Evolutionary conservation across 1,140 invertebrate species (phyloP).

Genomic region (Sycophila sp.): DNA sequence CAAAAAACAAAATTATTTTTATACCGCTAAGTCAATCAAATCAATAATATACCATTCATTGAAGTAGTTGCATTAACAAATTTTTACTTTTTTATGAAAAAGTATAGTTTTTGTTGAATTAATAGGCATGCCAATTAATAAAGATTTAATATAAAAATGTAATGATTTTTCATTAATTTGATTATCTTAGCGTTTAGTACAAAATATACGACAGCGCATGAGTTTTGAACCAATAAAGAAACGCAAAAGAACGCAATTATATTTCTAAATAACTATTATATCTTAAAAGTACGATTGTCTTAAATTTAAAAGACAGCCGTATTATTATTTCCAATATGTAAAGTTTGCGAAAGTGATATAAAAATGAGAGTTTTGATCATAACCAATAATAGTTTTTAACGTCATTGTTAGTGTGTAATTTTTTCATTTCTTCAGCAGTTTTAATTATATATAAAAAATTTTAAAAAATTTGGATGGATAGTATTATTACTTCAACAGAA

Average conservation of each 20-base stretch:
- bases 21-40: slow-evolving; percentile 1
- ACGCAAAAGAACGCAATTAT: slow-evolving; percentile 36
- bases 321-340: background rate
- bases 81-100: background rate
- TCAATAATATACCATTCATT: too few species aligned
- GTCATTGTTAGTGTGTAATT: background rate
- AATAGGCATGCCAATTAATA: too few species aligned
- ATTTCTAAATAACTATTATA: slow-evolving; percentile 34
- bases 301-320: slow-evolving; percentile 38
- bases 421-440: background rate
- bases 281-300: slow-evolving; percentile 38
- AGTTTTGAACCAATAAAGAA: slow-evolving; percentile 18
- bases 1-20: slow-evolving; percentile 26
- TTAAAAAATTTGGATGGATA: background rate
- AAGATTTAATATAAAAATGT: too few species aligned
- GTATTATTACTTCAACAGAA: too few species aligned
- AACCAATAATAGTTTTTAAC: background rate
- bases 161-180: slow-evolving; percentile 13
- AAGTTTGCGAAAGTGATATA: background rate
- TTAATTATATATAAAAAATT: background rate
- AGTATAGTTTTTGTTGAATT: background rate
- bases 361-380: slow-evolving; percentile 22
- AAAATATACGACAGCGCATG: slow-evolving; percentile 26
- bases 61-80: too few species aligned
- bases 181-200: slow-evolving; percentile 3